Percentiles rank a stretch among this genome's conserved stretches.
These are phyloP conservation scores for Trimorus sp. DNA, from an alignment of 2,888 invertebrate species.

Conservation along the genomic window DNA sequence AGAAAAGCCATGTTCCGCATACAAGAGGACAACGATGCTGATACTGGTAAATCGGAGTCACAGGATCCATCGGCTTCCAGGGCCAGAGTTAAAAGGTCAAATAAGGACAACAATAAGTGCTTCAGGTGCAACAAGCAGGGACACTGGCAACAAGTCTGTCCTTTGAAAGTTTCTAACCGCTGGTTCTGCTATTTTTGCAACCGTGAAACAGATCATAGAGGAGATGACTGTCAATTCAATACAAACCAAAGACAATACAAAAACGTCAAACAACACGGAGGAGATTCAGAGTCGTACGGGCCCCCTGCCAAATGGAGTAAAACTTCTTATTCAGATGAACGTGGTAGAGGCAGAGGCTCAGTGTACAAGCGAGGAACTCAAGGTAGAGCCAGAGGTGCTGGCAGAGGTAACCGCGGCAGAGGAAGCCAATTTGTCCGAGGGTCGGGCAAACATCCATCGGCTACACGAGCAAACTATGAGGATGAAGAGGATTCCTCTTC, in stretches of 20 bases:
- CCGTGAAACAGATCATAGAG: constrained; percentile 25
- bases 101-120: constrained; percentile 30
- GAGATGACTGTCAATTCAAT: constrained; percentile 30
- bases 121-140: constrained; percentile 50
- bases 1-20: constrained; percentile 49
- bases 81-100: neutral
- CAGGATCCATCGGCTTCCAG: constrained; percentile 32
- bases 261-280: constrained; percentile 4
- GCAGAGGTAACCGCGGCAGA: constrained; percentile 44
- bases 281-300: constrained; percentile 21
- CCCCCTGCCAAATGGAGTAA: constrained; percentile 41
- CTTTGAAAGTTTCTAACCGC: constrained; percentile 4
- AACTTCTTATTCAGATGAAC: constrained; percentile 2
- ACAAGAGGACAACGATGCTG: constrained; percentile 45
- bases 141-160: constrained; percentile 37
- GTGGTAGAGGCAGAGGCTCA: constrained; percentile 11
- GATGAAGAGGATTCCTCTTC: constrained; percentile 10
- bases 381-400: constrained; percentile 15
- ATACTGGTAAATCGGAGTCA: constrained; percentile 15
- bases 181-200: constrained; percentile 39
- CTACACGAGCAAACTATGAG: constrained; percentile 47
- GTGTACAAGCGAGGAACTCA: constrained; percentile 25
- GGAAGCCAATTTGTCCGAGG: constrained; percentile 24
- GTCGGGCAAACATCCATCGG: constrained; percentile 27
- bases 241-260: neutral